Evolutionary conservation across 2,797 vertebrate genomes (phyloP).

Genomic region (Acipenser ruthenus): DNA sequence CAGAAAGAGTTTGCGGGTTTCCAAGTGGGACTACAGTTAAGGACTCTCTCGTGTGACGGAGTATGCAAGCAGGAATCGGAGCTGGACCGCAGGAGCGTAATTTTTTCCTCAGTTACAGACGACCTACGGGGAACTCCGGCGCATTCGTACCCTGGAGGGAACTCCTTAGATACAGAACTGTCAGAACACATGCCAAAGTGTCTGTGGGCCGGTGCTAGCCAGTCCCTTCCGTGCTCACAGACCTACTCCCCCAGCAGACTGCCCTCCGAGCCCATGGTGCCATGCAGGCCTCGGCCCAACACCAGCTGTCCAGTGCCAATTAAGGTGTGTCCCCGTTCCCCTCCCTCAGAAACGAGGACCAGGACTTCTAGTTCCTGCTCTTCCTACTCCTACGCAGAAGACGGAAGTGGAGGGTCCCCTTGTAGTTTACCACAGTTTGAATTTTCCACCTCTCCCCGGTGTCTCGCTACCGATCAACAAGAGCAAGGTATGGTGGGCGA

Average conservation of each 20-base stretch:
- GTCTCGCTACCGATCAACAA: slow-evolving; percentile 81
- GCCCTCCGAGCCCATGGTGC: slow-evolving; percentile 65
- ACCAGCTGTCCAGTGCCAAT: slow-evolving; percentile 99
- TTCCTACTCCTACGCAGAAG: slow-evolving; percentile 94
- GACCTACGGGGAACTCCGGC: slow-evolving; percentile 80
- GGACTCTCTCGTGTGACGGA: slow-evolving; percentile 76
- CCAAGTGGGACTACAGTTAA: slow-evolving; percentile 76
- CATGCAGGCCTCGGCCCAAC: slow-evolving; percentile 84
- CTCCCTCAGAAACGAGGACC: slow-evolving; percentile 89
- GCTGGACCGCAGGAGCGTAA: slow-evolving; percentile 89
- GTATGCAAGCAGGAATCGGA: slow-evolving; percentile 91
- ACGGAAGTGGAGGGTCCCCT: slow-evolving; percentile 88
- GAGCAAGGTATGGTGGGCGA: slow-evolving; percentile 75
- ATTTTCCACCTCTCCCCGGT: slow-evolving; percentile 92
- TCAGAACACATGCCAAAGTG: slow-evolving; percentile 84
- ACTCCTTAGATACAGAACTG: slow-evolving; percentile 88
- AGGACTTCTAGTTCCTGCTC: slow-evolving; percentile 96
- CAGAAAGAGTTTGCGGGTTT: slow-evolving; percentile 79
- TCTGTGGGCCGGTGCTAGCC: slow-evolving; percentile 82
- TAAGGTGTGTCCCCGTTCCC: slow-evolving; percentile 94
- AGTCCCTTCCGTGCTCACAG: slow-evolving; percentile 88
- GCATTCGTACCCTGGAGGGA: slow-evolving; percentile 85
- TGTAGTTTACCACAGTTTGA: slow-evolving; percentile 96
- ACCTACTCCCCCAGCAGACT: slow-evolving; percentile 73
- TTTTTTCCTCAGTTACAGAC: slow-evolving; percentile 87